phyloP scores from a whole-genome alignment of 2,888 invertebrate genomes.

The Metopia argyrocephala region DNA sequence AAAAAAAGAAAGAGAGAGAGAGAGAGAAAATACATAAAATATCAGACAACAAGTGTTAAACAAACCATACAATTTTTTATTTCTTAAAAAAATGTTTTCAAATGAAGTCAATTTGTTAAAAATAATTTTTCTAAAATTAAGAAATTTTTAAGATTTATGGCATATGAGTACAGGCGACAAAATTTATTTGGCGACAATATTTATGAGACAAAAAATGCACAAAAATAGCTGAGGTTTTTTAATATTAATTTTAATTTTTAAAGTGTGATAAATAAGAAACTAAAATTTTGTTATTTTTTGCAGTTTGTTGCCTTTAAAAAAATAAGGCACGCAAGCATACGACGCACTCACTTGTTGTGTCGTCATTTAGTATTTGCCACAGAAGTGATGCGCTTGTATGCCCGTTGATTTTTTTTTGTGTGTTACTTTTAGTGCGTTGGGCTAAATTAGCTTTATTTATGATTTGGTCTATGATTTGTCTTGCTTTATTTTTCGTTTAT shows the following conservation, averaged over 20 bases:
- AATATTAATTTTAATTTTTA: too few relatives aligned
- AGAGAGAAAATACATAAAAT: constrained; percentile 15
- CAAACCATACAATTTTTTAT: constrained; percentile 28
- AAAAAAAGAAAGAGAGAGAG: constrained; percentile 48
- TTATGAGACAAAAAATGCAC: too few relatives aligned
- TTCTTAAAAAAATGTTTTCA: background rate
- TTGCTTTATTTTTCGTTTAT: constrained; percentile 30
- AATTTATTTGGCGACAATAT: constrained; percentile 6
- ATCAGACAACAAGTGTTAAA: constrained; percentile 23
- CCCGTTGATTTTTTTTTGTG: constrained; percentile 38
- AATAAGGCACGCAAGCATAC: constrained; percentile 44
- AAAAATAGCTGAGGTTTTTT: too few relatives aligned
- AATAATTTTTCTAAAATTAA: background rate
- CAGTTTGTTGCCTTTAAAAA: constrained; percentile 16
- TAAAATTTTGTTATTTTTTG: background rate
- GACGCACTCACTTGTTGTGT: constrained; percentile 42
- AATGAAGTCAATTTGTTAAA: background rate
- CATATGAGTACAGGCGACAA: background rate
- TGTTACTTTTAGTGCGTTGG: constrained; percentile 32
- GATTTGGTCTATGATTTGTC: constrained; percentile 12
- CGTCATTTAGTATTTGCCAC: constrained; percentile 32
- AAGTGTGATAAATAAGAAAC: background rate
- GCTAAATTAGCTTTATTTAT: constrained; percentile 51
- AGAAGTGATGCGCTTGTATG: constrained; percentile 51
- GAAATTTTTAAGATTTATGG: background rate